Evolutionary conservation across 1,140 invertebrate genomes (phyloP).

Genomic region (Nephila pilipes): DNA sequence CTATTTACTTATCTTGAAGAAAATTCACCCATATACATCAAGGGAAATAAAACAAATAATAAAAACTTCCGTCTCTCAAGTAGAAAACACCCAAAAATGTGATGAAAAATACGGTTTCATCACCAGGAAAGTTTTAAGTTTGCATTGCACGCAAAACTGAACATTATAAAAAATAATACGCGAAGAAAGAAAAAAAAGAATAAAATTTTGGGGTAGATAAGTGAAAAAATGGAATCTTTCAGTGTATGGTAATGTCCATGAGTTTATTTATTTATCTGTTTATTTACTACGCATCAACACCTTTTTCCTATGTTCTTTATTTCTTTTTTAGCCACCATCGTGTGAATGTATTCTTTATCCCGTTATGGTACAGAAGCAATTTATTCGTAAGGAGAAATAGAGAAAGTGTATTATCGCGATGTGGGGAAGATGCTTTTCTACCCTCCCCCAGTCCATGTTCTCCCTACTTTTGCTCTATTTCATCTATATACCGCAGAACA

Average conservation of each 20-base stretch:
- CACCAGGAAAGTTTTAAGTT: constrained; percentile 75
- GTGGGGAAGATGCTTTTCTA: constrained; percentile 32
- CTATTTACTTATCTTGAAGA: constrained; percentile 54
- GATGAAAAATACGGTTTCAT: constrained; percentile 74
- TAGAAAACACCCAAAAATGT: constrained; percentile 35
- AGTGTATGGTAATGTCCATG: constrained; percentile 75
- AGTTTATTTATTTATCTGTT: constrained; percentile 74
- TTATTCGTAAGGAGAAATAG: constrained; percentile 72
- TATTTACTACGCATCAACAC: constrained; percentile 76
- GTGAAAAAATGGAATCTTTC: constrained; percentile 75
- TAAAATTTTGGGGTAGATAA: constrained; percentile 43
- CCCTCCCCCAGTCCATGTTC: neutral
- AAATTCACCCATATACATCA: constrained; percentile 51
- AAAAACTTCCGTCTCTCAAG: neutral
- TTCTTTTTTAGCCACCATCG: constrained; percentile 29
- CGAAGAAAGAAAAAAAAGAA: constrained; percentile 24
- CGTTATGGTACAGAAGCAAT: constrained; percentile 73
- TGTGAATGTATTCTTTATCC: constrained; percentile 74
- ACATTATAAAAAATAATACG: constrained; percentile 60
- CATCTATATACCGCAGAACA: constrained; percentile 49
- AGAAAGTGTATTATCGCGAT: constrained; percentile 75
- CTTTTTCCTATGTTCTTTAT: constrained; percentile 50
- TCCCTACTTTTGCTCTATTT: constrained; percentile 71
- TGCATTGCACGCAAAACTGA: constrained; percentile 70
- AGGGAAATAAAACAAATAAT: constrained; percentile 27